These are phyloP conservation scores for Macaria liturata DNA, from an alignment of 2,888 invertebrate species.

Conservation along the genomic window DNA sequence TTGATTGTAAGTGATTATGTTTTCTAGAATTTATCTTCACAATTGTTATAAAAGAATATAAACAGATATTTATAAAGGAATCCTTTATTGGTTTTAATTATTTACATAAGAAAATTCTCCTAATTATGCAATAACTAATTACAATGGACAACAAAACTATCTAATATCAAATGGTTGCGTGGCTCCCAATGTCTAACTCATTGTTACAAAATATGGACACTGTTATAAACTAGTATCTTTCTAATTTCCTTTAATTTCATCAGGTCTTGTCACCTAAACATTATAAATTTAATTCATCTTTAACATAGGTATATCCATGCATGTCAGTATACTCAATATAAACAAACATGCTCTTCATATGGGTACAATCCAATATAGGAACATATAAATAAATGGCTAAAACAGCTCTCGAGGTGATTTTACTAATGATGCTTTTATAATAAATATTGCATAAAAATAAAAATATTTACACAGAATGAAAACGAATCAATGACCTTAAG, in stretches of 20 bases:
- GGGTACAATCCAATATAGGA: too few species aligned
- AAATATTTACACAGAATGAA: too few species aligned
- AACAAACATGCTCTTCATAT: conserved; percentile 7
- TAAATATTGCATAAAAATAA: too few species aligned
- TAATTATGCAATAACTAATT: conserved; percentile 76
- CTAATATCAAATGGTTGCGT: conserved; percentile 71
- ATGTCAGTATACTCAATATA: conserved; percentile 7
- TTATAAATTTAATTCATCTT: conserved; percentile 27
- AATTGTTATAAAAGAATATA: conserved; percentile 42
- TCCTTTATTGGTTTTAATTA: conserved; percentile 72
- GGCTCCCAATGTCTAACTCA: conserved; percentile 46
- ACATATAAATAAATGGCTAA: too few species aligned
- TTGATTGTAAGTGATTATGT: conserved; percentile 7
- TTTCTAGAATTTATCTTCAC: conserved; percentile 22
- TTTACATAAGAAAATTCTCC: conserved; percentile 82
- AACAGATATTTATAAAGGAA: conserved; percentile 66
- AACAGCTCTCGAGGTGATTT: too few species aligned
- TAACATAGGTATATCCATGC: conserved; percentile 24
- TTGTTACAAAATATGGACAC: conserved; percentile 28
- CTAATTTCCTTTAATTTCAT: conserved; percentile 26
- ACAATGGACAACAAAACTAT: conserved; percentile 78
- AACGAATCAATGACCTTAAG: too few species aligned
- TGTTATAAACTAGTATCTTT: conserved; percentile 31
- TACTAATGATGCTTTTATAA: too few species aligned
- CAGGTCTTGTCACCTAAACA: conserved; percentile 36